Conservation (phyloP, 2,888 invertebrate species). For the Hyalella azteca region DNA sequence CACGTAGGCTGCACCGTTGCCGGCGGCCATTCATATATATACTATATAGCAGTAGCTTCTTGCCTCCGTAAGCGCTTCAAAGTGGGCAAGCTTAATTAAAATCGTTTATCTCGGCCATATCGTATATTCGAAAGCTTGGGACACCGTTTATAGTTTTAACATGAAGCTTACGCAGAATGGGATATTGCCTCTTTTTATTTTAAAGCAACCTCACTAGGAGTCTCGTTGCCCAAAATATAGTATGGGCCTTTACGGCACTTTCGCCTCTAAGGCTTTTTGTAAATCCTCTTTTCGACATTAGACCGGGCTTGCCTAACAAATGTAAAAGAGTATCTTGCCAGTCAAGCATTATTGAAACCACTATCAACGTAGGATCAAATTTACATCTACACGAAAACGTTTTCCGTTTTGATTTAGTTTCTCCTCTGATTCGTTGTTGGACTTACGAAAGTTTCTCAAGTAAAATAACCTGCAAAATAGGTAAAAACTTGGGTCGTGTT, state of each 20-base stretch:
- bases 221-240: conserved; percentile 32
- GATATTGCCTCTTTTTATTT: conserved; percentile 33
- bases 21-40: conserved; percentile 11
- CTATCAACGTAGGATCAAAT: background rate
- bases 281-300: conserved; percentile 9
- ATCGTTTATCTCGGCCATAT: conserved; percentile 35
- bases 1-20: background rate
- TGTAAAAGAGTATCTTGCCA: background rate
- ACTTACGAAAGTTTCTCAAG: background rate
- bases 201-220: conserved; percentile 34
- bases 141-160: conserved; percentile 37
- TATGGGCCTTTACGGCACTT: conserved; percentile 16
- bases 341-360: background rate
- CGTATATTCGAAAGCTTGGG: conserved; percentile 37
- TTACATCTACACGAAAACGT: too few relatives aligned
- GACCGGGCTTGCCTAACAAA: conserved; percentile 24
- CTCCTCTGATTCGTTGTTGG: background rate
- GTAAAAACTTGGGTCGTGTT: conserved; percentile 4
- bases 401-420: background rate
- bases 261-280: background rate
- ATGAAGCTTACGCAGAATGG: conserved; percentile 36
- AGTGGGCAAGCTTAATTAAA: conserved; percentile 34
- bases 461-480: background rate
- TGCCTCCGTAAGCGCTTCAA: conserved; percentile 28
- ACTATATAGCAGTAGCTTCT: conserved; percentile 35